Percentiles rank a stretch among this genome's conserved stretches.
Conservation (phyloP, 1,140 invertebrate genomes). For the Onthophagus taurus region DNA sequence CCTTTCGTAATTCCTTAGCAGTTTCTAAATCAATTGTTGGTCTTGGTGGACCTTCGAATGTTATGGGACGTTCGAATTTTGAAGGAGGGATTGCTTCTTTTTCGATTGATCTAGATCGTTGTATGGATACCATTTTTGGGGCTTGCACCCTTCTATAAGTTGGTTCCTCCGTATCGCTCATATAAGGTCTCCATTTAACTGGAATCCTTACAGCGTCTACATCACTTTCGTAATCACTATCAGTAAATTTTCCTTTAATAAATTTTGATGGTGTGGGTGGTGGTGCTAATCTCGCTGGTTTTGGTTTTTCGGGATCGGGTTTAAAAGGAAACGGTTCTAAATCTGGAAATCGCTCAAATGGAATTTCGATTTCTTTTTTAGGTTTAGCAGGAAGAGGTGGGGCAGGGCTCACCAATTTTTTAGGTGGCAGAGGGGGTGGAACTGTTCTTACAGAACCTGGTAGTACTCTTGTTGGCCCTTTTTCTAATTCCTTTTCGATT, state of each 20-base stretch:
- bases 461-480: conserved; percentile 43
- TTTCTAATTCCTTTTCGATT: conserved; percentile 44
- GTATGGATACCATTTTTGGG: conserved; percentile 35
- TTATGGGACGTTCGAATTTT: conserved; percentile 45
- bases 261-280: conserved; percentile 53
- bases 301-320: conserved; percentile 36
- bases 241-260: conserved; percentile 46
- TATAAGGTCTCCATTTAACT: conserved; percentile 53
- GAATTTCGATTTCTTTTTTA: conserved; percentile 24
- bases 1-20: conserved; percentile 26
- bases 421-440: conserved; percentile 41
- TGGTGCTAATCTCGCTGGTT: conserved; percentile 37
- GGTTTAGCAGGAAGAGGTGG: conserved; percentile 38
- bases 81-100: conserved; percentile 49
- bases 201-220: conserved; percentile 43
- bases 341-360: conserved; percentile 40
- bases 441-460: conserved; percentile 43
- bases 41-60: conserved; percentile 42
- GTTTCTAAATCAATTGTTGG: conserved; percentile 35
- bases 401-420: conserved; percentile 38
- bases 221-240: conserved; percentile 68
- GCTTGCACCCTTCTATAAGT: conserved; percentile 45
- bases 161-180: conserved; percentile 56
- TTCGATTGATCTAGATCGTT: conserved; percentile 45
- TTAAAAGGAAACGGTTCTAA: conserved; percentile 46